A percentile compares a stretch with the other conserved stretches of the same genome.
phyloP scores from a whole-genome alignment of 1,140 invertebrate species.

The Cryptotermes secundus region DNA sequence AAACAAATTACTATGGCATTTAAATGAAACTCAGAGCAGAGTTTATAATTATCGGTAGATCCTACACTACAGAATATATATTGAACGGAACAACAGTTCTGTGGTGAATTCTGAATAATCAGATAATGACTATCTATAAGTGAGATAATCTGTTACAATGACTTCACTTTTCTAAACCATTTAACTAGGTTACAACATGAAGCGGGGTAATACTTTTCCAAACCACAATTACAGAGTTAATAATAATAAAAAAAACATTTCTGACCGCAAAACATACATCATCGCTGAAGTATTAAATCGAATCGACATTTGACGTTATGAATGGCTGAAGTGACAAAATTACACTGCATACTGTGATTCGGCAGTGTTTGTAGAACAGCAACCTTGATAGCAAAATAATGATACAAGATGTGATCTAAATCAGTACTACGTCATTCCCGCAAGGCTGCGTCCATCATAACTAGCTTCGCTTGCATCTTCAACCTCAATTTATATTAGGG shows the following conservation, averaged over 20 bases:
- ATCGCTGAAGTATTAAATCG: not conserved
- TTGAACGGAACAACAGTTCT: too few species aligned
- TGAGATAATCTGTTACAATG: not conserved
- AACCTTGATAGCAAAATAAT: not conserved
- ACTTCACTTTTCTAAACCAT: not conserved
- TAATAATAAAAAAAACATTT: not conserved
- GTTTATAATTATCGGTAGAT: too few species aligned
- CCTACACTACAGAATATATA: too few species aligned
- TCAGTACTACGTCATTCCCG: not conserved
- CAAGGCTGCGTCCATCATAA: not conserved
- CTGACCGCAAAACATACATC: not conserved
- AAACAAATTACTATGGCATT: too few species aligned
- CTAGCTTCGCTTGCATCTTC: not conserved
- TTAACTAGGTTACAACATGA: not conserved
- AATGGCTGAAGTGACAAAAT: not conserved
- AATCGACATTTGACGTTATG: not conserved
- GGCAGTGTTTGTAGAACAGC: not conserved
- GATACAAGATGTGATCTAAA: slow-evolving; percentile 8
- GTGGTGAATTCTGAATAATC: too few species aligned
- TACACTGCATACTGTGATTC: not conserved
- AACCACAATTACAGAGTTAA: not conserved
- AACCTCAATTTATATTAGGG: too few species aligned
- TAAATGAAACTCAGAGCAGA: too few species aligned
- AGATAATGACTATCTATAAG: too few species aligned
- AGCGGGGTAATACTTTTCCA: not conserved